A percentile compares a stretch with the other conserved stretches of the same genome.
Evolutionary conservation across 1,140 invertebrate genomes (phyloP).

Genomic region (Araneus ventricosus): DNA sequence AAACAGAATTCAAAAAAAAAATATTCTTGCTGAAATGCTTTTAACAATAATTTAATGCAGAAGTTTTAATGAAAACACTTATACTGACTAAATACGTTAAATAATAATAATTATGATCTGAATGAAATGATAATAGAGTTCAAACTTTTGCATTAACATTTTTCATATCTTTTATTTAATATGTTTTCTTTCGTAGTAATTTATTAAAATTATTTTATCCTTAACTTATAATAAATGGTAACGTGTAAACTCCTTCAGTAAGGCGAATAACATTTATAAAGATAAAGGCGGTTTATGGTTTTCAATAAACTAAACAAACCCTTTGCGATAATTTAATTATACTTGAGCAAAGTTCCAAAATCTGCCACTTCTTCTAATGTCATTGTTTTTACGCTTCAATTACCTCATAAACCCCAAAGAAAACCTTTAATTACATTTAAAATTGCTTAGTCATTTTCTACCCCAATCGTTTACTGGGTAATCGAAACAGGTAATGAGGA

Average conservation of each 20-base stretch:
- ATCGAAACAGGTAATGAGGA: slow-evolving; percentile 40
- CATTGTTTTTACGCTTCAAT: slow-evolving; percentile 47
- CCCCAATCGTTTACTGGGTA: slow-evolving; percentile 39
- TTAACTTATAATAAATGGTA: no score
- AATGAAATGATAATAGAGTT: no score
- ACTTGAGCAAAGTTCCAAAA: slow-evolving; percentile 18
- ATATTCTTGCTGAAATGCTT: no score
- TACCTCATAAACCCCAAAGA: slow-evolving; percentile 38
- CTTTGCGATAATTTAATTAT: slow-evolving; percentile 6
- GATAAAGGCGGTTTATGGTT: background rate
- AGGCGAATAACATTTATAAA: background rate
- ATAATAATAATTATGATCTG: no score
- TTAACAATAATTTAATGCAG: no score
- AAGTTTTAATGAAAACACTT: no score
- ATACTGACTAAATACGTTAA: no score
- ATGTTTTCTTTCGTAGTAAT: no score
- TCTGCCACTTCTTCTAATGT: slow-evolving; percentile 5
- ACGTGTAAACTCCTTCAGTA: background rate
- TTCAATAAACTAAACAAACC: slow-evolving; percentile 29
- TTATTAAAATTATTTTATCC: no score
- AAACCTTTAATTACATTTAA: slow-evolving; percentile 61
- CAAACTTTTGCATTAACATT: no score
- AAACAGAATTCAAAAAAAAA: no score
- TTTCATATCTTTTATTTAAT: no score
- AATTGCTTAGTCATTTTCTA: slow-evolving; percentile 55